Evolutionary conservation across 2,888 invertebrate species (phyloP).

Genomic region (Acrobasis repandana): DNA sequence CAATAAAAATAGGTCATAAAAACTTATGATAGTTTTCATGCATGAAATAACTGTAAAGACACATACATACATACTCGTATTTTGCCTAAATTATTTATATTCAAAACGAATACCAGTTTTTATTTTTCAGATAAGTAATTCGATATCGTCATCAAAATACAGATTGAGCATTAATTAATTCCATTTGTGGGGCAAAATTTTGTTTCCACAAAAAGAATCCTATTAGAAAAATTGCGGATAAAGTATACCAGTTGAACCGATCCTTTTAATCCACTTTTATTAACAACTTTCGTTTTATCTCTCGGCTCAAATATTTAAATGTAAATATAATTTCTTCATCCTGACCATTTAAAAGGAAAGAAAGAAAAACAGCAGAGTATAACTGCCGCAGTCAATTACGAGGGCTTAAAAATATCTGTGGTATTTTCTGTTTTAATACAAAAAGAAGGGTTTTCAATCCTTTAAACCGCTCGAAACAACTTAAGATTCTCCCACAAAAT

Average conservation of each 20-base stretch:
- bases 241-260: conserved; percentile 46
- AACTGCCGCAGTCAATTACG: conserved; percentile 72
- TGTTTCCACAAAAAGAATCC: conserved; percentile 9
- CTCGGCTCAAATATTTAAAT: conserved; percentile 55
- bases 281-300: conserved; percentile 59
- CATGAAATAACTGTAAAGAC: neutral
- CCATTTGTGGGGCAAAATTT: conserved; percentile 6
- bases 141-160: neutral
- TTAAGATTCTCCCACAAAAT: conserved; percentile 71
- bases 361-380: conserved; percentile 52
- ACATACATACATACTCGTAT: neutral
- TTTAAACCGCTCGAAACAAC: conserved; percentile 73
- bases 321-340: conserved; percentile 62
- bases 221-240: conserved; percentile 37
- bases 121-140: no score
- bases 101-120: no score
- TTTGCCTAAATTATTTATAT: no score
- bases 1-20: neutral
- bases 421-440: conserved; percentile 64
- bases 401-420: conserved; percentile 71
- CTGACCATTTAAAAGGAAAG: conserved; percentile 46
- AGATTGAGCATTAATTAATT: conserved; percentile 1
- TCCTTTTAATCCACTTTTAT: conserved; percentile 61
- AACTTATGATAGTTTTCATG: neutral
- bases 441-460: conserved; percentile 70